Conservation (phyloP, 2,888 invertebrate species). For the Eupithecia vulgata region DNA sequence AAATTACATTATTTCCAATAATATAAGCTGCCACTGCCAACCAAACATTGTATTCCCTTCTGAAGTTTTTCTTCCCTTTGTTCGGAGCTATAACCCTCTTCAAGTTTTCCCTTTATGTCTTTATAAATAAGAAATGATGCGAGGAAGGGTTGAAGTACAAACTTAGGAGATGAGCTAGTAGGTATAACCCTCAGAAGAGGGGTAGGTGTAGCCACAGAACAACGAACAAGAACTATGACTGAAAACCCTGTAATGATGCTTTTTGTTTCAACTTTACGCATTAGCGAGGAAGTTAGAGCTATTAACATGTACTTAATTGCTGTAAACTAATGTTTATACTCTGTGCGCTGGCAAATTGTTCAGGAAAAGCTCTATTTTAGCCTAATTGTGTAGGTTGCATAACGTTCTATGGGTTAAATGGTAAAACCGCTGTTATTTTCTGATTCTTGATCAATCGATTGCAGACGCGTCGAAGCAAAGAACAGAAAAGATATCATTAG, state of each 20-base stretch:
- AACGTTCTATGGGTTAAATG: constrained; percentile 21
- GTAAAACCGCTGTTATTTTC: neutral
- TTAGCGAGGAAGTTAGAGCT: constrained; percentile 45
- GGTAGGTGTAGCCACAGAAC: constrained; percentile 25
- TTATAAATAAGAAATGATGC: constrained; percentile 19
- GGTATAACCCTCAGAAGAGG: constrained; percentile 17
- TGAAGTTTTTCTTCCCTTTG: constrained; percentile 40
- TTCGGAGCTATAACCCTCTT: constrained; percentile 23
- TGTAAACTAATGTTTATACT: constrained; percentile 45
- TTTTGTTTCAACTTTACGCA: constrained; percentile 46
- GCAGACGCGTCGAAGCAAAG: neutral
- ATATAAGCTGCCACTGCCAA: constrained; percentile 3
- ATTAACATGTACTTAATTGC: constrained; percentile 47
- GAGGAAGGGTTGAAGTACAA: constrained; percentile 21
- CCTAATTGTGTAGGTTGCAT: constrained; percentile 29
- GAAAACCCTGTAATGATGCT: constrained; percentile 37
- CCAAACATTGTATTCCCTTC: constrained; percentile 9
- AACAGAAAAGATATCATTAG: neutral
- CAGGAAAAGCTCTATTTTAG: constrained; percentile 33
- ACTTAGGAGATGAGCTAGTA: constrained; percentile 16
- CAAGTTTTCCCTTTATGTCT: constrained; percentile 17
- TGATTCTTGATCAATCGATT: neutral
- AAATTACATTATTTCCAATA: neutral
- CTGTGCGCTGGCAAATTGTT: constrained; percentile 29
- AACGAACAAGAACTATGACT: constrained; percentile 28